These are phyloP conservation scores for Stenodera caucasica DNA, from an alignment of 2,888 invertebrate species.

Conservation along the genomic window DNA sequence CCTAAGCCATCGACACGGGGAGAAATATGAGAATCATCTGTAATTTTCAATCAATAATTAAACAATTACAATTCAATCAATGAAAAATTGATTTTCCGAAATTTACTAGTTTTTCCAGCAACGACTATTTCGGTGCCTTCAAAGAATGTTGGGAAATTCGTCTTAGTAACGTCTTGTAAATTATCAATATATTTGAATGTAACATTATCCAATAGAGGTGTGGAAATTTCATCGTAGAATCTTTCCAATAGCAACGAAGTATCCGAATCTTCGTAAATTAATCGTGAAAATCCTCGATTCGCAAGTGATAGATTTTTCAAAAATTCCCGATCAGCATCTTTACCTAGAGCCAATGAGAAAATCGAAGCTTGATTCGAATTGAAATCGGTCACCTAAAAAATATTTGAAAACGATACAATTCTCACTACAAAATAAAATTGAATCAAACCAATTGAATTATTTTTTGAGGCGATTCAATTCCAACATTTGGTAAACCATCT, in stretches of 20 bases:
- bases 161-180: constrained; percentile 59
- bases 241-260: constrained; percentile 65
- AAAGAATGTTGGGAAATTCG: constrained; percentile 61
- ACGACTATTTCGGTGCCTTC: constrained; percentile 64
- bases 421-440: too few relatives aligned
- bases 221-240: constrained; percentile 68
- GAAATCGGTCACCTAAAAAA: constrained; percentile 48
- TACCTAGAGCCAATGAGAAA: constrained; percentile 69
- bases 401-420: too few relatives aligned
- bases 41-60: too few relatives aligned
- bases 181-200: constrained; percentile 62
- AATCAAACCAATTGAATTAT: constrained; percentile 56
- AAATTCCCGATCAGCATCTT: constrained; percentile 66
- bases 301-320: constrained; percentile 64
- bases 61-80: too few relatives aligned
- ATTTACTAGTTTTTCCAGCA: constrained; percentile 56
- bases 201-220: constrained; percentile 66
- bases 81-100: not conserved
- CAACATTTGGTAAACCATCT: constrained; percentile 65
- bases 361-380: constrained; percentile 56
- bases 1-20: not conserved
- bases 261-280: constrained; percentile 70
- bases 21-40: not conserved
- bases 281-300: constrained; percentile 66
- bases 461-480: constrained; percentile 57